phyloP scores from a whole-genome alignment of 2,113 vertebrate species.

The Prionailurus viverrinus region DNA sequence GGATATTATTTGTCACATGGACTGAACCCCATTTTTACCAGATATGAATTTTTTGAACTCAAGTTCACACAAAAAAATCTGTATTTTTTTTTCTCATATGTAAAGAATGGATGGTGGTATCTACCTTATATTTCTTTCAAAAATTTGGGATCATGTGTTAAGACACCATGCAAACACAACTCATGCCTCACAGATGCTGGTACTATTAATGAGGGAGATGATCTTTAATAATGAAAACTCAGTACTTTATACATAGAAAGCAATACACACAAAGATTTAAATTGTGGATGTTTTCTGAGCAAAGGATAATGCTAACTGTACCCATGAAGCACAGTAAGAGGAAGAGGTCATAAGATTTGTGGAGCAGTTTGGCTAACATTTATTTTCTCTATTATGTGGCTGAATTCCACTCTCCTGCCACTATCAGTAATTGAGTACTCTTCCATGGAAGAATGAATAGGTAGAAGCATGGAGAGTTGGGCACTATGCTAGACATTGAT shows the following conservation, averaged over 20 bases:
- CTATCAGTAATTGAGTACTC: background rate
- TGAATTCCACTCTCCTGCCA: background rate
- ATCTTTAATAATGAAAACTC: background rate
- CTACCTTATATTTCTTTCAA: background rate
- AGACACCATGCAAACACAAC: background rate
- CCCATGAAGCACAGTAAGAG: background rate
- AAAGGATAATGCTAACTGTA: constrained; percentile 1
- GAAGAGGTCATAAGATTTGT: background rate
- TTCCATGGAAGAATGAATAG: background rate
- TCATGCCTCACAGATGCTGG: background rate
- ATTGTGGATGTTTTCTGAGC: background rate
- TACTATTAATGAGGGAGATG: background rate
- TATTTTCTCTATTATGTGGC: background rate
- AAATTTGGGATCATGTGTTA: background rate
- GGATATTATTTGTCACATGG: background rate
- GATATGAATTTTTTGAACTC: background rate
- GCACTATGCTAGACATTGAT: background rate
- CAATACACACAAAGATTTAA: background rate
- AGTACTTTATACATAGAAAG: background rate
- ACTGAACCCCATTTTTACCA: background rate
- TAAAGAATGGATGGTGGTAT: background rate
- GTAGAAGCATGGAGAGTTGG: background rate
- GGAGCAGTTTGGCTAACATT: background rate
- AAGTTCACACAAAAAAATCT: background rate
- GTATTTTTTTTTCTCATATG: background rate